Evolutionary conservation across 1,140 invertebrate genomes (phyloP).

Genomic region (Hestina assimilis): DNA sequence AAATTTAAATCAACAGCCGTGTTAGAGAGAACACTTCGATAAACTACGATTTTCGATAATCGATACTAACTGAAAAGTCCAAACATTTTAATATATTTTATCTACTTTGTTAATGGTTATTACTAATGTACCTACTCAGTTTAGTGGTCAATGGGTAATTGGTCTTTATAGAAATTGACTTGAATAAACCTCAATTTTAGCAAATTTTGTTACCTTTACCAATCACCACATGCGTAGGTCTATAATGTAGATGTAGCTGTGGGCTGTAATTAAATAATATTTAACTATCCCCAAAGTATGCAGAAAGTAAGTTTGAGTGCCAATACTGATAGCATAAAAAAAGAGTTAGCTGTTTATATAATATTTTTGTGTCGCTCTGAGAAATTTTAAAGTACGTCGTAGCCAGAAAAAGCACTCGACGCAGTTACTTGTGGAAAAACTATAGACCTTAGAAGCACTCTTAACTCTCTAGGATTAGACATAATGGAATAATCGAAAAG

Average conservation of each 20-base stretch:
- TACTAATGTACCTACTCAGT: conserved; percentile 18
- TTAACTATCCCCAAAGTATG: conserved; percentile 9
- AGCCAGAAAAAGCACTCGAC: too few species aligned
- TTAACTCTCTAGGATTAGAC: not conserved
- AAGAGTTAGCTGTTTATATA: too few species aligned
- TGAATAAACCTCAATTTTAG: conserved; percentile 27
- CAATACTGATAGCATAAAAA: too few species aligned
- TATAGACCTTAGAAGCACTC: too few species aligned
- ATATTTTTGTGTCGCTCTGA: too few species aligned
- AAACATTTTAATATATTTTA: conserved; percentile 47
- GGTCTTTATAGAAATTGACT: conserved; percentile 2
- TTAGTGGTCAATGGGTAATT: conserved; percentile 18
- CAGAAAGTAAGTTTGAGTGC: conserved; percentile 11
- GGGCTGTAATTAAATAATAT: not conserved
- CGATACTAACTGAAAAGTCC: conserved; percentile 52
- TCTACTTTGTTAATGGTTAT: conserved; percentile 25
- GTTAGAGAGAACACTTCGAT: conserved; percentile 46
- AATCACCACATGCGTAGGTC: not conserved
- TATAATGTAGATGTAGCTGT: not conserved
- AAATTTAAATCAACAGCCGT: conserved; percentile 80
- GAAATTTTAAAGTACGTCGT: too few species aligned
- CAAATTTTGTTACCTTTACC: conserved; percentile 25
- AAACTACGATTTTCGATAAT: conserved; percentile 37
- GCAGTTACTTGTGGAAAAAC: too few species aligned
- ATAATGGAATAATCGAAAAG: not conserved